Evolutionary conservation across 2,113 vertebrate species (phyloP), one percentile per base, ranked within the genome.

Genomic region (Clarias macrocephalus): DNA sequence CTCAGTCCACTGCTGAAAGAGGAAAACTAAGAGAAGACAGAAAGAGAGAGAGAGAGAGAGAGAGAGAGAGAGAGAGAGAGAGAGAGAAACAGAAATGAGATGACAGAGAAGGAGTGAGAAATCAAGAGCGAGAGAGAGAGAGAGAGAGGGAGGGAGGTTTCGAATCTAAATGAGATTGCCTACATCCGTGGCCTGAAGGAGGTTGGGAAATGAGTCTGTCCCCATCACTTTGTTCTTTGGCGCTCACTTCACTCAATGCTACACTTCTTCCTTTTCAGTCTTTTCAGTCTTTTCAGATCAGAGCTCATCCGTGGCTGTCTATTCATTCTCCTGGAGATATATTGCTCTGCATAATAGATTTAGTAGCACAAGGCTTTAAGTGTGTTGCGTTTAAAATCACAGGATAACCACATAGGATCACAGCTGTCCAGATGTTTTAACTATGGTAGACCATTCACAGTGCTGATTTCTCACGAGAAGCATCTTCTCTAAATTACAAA

Each of bases 201-300:
- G 48, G 85, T 68, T 54, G 66, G 87, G 90, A 91, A 93, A 92
- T 84, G 30, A 91, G 91, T 88, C 80, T 60, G 63, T 91, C 88
- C 90, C 59, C 63, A 60, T 88, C 89, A 90, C 88, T 92, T 91
- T 92, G 90, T 93, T 92, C 91, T 73, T 82, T 79, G 84, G 65
- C 72, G 56, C 84, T 91, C 85, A 30, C 84, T 77, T 77, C 59
- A 85, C 84, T 83, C 65, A 91, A 90, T 92, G 88, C 90, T 90
- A 87, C 85, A 87, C 57, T 33, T 75, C 73, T 88, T 81, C 81
- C 90, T 91, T 90, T 89, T 87, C 59, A 81, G 80, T 89, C 66
- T 82, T 86, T 79, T 5, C 62, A 83, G 82, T 89, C 63, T 81
- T 87, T 79, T 5, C 0, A 33, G 28, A 21, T 56, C 77, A 81